These are phyloP conservation scores for Osmerus eperlanus DNA, from an alignment of 2,113 vertebrate species.

Conservation along the genomic window DNA sequence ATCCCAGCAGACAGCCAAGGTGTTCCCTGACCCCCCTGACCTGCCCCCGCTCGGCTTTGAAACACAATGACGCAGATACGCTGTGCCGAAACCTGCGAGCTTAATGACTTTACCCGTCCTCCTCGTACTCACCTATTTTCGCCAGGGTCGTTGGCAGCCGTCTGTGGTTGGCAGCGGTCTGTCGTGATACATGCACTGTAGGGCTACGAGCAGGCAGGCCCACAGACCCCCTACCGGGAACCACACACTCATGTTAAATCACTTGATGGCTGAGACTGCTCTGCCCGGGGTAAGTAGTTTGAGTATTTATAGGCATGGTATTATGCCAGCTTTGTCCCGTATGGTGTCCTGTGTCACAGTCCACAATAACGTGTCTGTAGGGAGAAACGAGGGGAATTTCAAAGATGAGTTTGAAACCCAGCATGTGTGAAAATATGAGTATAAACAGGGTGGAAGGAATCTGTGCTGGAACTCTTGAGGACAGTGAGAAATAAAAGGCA, in stretches of 20 bases:
- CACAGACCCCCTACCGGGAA: neutral
- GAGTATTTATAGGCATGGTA: no score
- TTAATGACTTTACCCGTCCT: slow-evolving; percentile 19
- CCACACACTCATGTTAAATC: neutral
- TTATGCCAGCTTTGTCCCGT: no score
- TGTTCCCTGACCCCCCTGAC: slow-evolving; percentile 22
- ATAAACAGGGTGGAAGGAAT: neutral
- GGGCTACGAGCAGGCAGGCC: neutral
- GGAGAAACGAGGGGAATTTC: no score
- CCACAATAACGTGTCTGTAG: no score
- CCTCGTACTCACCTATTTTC: slow-evolving; percentile 9
- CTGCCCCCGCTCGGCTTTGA: slow-evolving; percentile 12
- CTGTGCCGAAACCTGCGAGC: neutral
- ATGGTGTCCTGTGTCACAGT: no score
- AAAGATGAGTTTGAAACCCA: neutral
- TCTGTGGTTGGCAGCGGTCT: neutral
- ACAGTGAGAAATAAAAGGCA: neutral
- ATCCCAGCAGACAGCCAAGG: neutral
- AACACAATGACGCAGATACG: slow-evolving; percentile 27
- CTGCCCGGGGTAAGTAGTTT: no score
- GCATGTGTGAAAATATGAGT: neutral
- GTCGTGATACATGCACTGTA: neutral
- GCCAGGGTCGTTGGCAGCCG: neutral
- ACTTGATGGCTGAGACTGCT: no score
- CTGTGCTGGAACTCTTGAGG: neutral